Evolutionary conservation across 2,113 vertebrate species (phyloP), one percentile per base, ranked within the genome.

Genomic region (Sus scrofa): DNA sequence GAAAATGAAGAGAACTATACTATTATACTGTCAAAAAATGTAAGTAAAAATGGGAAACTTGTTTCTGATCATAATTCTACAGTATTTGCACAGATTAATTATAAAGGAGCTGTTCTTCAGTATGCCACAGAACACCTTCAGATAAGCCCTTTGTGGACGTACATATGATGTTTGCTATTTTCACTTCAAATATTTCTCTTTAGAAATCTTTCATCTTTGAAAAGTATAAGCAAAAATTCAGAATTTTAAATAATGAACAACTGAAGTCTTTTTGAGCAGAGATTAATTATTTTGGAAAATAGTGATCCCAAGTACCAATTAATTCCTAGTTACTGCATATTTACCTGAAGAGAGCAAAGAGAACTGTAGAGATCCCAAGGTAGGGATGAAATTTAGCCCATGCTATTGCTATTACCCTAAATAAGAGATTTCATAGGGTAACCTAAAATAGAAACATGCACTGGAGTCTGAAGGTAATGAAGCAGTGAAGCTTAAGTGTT

Each of bases 241-340:
- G 24, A 88, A 74, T 0, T 87, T 87, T 62, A 77, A 63, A 75
- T 84, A 39, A 87, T 6, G 74, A 85, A 84, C 4, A 90, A 34
- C 52, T 74, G 14, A 71, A 37, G 8, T 34, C 18, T 63, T 86
- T 95, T 39, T 77, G n/a, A 87, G 19, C 71, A 58, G n/a, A 34
- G 50, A 91, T 3, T 93, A 27, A 62, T 84, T 89, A 88, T 50
- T 95, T 82, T 88, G 27, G 65, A 87, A 94, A 81, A 96, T 44
- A 52, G 52, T 81, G 94, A 63, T 7, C 24, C 32, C 10, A 71
- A 67, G 58, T 63, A 73, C 16, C 83, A 62, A 92, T 94, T 86
- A 88, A 88, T 78, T 73, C 27, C 22, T 93, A 70, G 22, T 82
- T 74, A 62, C 32, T 77, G n/a, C 7, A 62, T 54, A 90, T 81